Base-by-base conservation (phyloP, 2,888 invertebrate species). In the Alcis repandata region DNA sequence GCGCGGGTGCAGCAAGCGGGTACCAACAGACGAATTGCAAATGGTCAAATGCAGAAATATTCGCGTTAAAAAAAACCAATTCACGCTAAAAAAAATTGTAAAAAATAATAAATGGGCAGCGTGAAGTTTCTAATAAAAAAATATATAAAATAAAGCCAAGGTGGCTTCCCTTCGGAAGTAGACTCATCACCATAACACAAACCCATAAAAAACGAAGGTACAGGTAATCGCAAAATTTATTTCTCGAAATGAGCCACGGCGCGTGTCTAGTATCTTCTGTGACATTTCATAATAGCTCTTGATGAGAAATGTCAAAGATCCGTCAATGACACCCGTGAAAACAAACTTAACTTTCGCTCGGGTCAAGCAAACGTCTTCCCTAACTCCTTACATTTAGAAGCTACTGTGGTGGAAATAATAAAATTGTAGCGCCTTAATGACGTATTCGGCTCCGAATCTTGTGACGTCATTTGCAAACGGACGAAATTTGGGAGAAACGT, bases 221-320 rank as follows among this genome's bases (percentile, higher is more conserved):
- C 65, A 67, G 70, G 71, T 70, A 69, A 70, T 70, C 48, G 60
- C 62, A 45, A 53, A 69, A 66, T 69, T 73, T 69, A 69, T 72
- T 70, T 63, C 57, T 11, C 58, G 45, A 73, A 73, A 70, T 66
- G 68, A 69, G 68, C 63, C 65, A 56, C 70, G 70, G 66, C 62
- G 67, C 73, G 72, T 70, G 69, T 66, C 69, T 59, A 69, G 65
- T 72, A 63, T 60, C 67, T 38, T n/a, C 64, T 62, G 56, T 66
- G 72, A 73, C 71, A 74, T 82, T 80, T 76, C 73, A 72, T 80
- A 83, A 81, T 77, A 73, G 73, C 73, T 67, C 79, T 78, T 77
- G 68, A 78, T 83, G 82, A 85, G 76, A 82, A 84, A 85, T 82
- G 82, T 67, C 69, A 61, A 67, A 77, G 70, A 85, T 86, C 75